A percentile compares a stretch with the other conserved stretches of the same genome.
These are phyloP conservation scores for Caenorhabditis zanzibari DNA, from an alignment of 2,888 invertebrate species.

Conservation along the genomic window DNA sequence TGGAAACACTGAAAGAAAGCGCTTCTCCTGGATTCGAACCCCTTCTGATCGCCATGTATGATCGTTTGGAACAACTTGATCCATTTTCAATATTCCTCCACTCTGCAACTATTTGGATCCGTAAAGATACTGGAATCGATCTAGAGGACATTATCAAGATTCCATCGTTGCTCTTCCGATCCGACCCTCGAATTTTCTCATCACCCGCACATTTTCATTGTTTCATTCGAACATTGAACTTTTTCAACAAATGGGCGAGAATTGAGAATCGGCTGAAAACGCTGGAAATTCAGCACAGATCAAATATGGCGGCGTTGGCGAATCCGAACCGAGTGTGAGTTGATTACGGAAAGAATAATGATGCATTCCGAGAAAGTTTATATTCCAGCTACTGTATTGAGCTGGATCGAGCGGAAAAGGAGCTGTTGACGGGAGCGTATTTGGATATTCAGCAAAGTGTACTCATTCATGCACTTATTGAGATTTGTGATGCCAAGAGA, in stretches of 20 bases:
- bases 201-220: constrained; percentile 69
- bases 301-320: background rate
- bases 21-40: constrained; percentile 21
- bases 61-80: constrained; percentile 46
- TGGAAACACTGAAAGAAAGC: constrained; percentile 23
- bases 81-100: constrained; percentile 34
- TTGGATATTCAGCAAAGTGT: constrained; percentile 64
- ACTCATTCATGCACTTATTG: constrained; percentile 69
- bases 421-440: constrained; percentile 56
- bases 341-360: background rate
- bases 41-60: constrained; percentile 4
- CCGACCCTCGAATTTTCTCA: constrained; percentile 65
- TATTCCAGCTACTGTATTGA: constrained; percentile 46
- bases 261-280: constrained; percentile 52
- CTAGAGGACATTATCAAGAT: constrained; percentile 64
- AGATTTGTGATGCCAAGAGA: constrained; percentile 64
- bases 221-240: constrained; percentile 60
- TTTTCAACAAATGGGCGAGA: constrained; percentile 57
- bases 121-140: constrained; percentile 19
- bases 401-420: constrained; percentile 61
- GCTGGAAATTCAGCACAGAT: constrained; percentile 22
- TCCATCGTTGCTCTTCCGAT: constrained; percentile 68
- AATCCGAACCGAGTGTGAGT: constrained; percentile 21
- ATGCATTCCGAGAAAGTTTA: background rate
- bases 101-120: constrained; percentile 39